Base-by-base conservation (phyloP, 2,888 invertebrate genomes). In the Prosapia bicincta region DNA sequence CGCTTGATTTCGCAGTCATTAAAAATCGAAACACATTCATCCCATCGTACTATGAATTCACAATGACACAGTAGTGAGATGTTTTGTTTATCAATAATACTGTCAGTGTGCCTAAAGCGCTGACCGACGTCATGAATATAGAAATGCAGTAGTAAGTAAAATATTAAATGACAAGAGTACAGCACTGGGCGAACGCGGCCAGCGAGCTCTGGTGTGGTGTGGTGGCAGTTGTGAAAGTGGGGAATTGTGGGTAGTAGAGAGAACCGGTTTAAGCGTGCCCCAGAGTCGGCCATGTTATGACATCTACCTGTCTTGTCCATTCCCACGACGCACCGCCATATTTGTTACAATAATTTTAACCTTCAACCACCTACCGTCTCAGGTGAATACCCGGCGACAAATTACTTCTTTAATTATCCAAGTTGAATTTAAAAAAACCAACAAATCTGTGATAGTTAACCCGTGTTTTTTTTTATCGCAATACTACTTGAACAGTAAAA, bases 141-240 rank as follows among this genome's bases (percentile, higher is more conserved):
- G 20, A 54, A 20, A 54, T 20, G n/a, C 15, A 38, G 38, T 38
- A 15, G 30, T 13, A 15, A 20, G 54, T 54, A 20, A 54, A 54
- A 54, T 54, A 54, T 54, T 54, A 54, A 54, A 54, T 20, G 54
- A 54, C 20, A 54, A 20, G n/a, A 54, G 20, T 54, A 54, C 20
- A 54, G 3, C n/a, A 20, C 54, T 20, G 54, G 20, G 54, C 9
- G 54, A 54, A 20, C n/a, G n/a, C n/a, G n/a, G n/a, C n/a, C 20
- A 54, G 54, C n/a, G 54, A n/a, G 54, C 20, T 54, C 54, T 54
- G 20, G 54, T 20, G 54, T 54, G 54, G 20, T 20, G 54, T 54
- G 54, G 54, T 54, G 54, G 54, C 54, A 54, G 54, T 54, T 54
- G 54, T 54, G 54, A 54, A 54, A 54, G 54, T 54, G 54, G 54